phyloP scores from a whole-genome alignment of 2,113 vertebrate species.

The Pao palembangensis region DNA sequence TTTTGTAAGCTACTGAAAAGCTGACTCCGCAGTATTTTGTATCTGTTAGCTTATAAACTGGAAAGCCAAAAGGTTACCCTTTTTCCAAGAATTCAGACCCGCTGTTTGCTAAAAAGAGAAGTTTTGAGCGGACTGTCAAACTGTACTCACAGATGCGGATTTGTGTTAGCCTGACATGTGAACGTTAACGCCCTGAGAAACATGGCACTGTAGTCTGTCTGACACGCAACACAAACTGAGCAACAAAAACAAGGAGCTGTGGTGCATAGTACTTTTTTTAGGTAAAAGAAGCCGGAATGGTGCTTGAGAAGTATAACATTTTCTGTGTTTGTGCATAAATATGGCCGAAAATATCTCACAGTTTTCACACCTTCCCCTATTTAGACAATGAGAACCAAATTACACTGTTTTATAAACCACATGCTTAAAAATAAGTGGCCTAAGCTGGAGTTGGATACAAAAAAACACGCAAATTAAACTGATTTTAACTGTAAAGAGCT shows the following conservation, averaged over 20 bases:
- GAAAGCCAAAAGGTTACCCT: slow-evolving; percentile 20
- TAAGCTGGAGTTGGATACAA: too few species aligned
- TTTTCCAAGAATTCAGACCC: slow-evolving; percentile 3
- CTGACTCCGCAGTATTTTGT: slow-evolving; percentile 38
- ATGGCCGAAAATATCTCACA: too few species aligned
- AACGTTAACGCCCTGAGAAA: slow-evolving; percentile 57
- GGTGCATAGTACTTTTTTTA: slow-evolving; percentile 17
- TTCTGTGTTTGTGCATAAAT: too few species aligned
- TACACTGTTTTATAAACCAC: too few species aligned
- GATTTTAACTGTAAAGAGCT: too few species aligned
- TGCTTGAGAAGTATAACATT: too few species aligned
- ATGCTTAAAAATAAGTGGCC: too few species aligned
- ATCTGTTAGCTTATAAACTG: slow-evolving; percentile 45
- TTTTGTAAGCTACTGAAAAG: slow-evolving; percentile 28
- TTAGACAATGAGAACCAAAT: too few species aligned
- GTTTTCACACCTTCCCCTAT: too few species aligned
- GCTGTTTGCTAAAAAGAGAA: slow-evolving; percentile 26
- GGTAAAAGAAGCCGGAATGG: slow-evolving; percentile 5
- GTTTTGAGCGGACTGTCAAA: slow-evolving; percentile 29
- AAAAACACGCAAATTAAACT: too few species aligned
- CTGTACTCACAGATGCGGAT: slow-evolving; percentile 21
- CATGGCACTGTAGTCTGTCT: slow-evolving; percentile 35
- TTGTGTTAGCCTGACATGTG: slow-evolving; percentile 15
- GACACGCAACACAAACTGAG: slow-evolving; percentile 16
- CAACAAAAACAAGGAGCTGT: slow-evolving; percentile 10